A percentile compares a stretch with the other conserved stretches of the same genome.
phyloP scores from a whole-genome alignment of 2,888 invertebrate species.

The Drosophila emarginata region DNA sequence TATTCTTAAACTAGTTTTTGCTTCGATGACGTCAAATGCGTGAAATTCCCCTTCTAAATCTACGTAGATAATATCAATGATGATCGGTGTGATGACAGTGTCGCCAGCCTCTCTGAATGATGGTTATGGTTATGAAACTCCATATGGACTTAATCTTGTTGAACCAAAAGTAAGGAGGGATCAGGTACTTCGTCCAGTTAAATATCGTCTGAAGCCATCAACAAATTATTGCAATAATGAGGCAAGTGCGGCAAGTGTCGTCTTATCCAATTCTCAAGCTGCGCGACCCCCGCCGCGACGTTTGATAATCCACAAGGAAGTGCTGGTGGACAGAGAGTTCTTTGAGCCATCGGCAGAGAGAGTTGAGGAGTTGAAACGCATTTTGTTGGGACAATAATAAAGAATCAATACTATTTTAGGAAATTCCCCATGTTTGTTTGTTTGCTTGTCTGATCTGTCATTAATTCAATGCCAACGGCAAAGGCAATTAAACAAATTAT shows the following conservation, averaged over 20 bases:
- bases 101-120: slow-evolving; percentile 14
- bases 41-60: slow-evolving; percentile 21
- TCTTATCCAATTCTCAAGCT: slow-evolving; percentile 20
- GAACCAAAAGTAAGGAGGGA: not conserved
- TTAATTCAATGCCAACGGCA: slow-evolving; percentile 54
- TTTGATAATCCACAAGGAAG: slow-evolving; percentile 45
- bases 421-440: slow-evolving; percentile 22
- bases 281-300: slow-evolving; percentile 46
- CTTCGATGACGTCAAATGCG: slow-evolving; percentile 29
- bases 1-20: slow-evolving; percentile 27
- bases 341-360: slow-evolving; percentile 32
- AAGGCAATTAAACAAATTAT: slow-evolving; percentile 57
- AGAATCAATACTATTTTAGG: slow-evolving; percentile 6
- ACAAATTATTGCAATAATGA: slow-evolving; percentile 40
- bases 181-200: slow-evolving; percentile 8
- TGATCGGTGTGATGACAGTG: slow-evolving; percentile 8
- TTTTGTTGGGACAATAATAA: slow-evolving; percentile 29
- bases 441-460: slow-evolving; percentile 21
- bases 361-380: slow-evolving; percentile 21
- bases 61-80: not conserved
- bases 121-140: slow-evolving; percentile 25
- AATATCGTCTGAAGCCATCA: slow-evolving; percentile 29
- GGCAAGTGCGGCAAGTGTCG: slow-evolving; percentile 3
- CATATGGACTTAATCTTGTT: slow-evolving; percentile 6
- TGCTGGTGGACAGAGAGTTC: slow-evolving; percentile 40